phyloP scores from a whole-genome alignment of 2,797 vertebrate genomes.

The Neopelma chrysocephalum region DNA sequence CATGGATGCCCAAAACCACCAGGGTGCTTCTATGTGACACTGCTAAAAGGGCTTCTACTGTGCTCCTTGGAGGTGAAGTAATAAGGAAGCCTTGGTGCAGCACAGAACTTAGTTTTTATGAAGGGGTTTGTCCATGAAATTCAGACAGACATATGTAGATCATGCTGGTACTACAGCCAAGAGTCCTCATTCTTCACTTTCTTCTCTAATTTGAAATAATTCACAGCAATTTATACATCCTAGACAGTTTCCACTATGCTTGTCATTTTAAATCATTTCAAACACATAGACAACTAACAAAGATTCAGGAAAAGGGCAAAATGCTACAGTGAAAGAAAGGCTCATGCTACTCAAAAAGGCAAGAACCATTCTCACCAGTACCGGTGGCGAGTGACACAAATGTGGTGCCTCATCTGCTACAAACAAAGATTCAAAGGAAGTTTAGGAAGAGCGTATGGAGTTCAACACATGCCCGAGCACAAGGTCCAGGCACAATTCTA shows the following conservation, averaged over 20 bases:
- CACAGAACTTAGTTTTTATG: background rate
- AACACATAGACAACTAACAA: background rate
- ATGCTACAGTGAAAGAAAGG: background rate
- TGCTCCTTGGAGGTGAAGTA: background rate
- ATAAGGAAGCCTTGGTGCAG: background rate
- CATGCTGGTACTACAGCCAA: background rate
- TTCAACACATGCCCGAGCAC: background rate
- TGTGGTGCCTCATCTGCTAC: background rate
- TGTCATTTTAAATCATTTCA: background rate
- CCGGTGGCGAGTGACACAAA: background rate
- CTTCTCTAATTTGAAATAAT: constrained; percentile 1
- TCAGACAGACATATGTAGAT: background rate
- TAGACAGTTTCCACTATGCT: background rate
- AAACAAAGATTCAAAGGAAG: background rate
- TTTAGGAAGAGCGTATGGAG: background rate
- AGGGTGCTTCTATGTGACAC: background rate
- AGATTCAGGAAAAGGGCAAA: background rate
- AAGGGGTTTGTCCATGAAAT: background rate
- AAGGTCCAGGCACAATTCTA: background rate
- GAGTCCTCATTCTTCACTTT: background rate
- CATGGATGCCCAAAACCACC: background rate
- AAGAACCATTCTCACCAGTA: background rate
- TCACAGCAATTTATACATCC: background rate
- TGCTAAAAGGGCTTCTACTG: background rate
- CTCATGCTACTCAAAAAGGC: background rate